These are phyloP conservation scores for Melanotaenia boesemani DNA, from an alignment of 2,797 vertebrate genomes.

Conservation along the genomic window DNA sequence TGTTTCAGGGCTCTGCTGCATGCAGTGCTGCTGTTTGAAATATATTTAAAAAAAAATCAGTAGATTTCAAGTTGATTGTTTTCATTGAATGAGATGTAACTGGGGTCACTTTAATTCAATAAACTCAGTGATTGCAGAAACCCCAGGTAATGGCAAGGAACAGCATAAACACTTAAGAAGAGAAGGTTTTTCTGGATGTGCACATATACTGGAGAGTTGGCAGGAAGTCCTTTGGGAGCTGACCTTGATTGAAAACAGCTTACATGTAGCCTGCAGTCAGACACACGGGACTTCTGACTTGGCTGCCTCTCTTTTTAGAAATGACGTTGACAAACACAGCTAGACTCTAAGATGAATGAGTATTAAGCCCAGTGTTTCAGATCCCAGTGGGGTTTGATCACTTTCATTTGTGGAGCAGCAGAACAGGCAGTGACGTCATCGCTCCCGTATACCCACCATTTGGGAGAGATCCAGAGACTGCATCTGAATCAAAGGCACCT, in stretches of 20 bases:
- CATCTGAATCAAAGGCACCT: constrained; percentile 28
- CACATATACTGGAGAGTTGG: constrained; percentile 27
- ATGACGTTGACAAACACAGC: constrained; percentile 12
- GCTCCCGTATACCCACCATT: constrained; percentile 32
- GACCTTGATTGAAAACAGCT: constrained; percentile 66
- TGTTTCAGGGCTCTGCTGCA: constrained; percentile 18
- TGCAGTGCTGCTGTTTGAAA: constrained; percentile 43
- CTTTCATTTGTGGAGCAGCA: constrained; percentile 40
- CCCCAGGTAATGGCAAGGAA: constrained; percentile 22
- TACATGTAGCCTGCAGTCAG: constrained; percentile 36
- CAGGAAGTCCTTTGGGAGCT: constrained; percentile 44
- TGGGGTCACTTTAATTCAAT: constrained; percentile 65
- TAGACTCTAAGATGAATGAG: constrained; percentile 12
- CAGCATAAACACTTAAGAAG: constrained; percentile 44
- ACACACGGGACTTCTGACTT: constrained; percentile 25
- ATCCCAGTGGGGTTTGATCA: constrained; percentile 34
- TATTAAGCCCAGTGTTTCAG: not conserved
- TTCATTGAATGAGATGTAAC: constrained; percentile 58
- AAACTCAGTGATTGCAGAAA: constrained; percentile 45
- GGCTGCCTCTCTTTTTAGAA: constrained; percentile 13
- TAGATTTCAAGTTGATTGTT: constrained; percentile 54
- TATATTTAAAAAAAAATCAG: constrained; percentile 36
- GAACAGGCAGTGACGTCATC: constrained; percentile 47
- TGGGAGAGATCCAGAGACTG: constrained; percentile 26
- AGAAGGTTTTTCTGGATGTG: constrained; percentile 37